Percentiles rank a stretch among this genome's conserved stretches.
These are phyloP conservation scores for Tiliacea aurago DNA, from an alignment of 2,888 invertebrate species.

Conservation along the genomic window DNA sequence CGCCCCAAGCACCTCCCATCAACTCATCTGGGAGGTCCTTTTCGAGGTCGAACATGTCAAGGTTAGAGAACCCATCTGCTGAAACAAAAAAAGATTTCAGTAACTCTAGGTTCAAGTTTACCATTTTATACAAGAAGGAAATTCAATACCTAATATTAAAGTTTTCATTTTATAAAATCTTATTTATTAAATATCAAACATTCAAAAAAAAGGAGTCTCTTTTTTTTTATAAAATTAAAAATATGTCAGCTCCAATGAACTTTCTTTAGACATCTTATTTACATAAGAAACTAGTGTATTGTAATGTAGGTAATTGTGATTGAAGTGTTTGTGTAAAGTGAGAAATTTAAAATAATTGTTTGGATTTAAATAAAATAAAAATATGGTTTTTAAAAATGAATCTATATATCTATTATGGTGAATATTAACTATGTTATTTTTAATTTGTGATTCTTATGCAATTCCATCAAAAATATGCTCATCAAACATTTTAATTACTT, in stretches of 20 bases:
- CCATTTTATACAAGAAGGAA: not conserved
- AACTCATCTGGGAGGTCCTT: conserved; percentile 98
- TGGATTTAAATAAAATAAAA: not conserved
- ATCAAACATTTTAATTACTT: not conserved
- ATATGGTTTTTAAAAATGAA: not conserved
- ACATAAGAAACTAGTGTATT: conserved; percentile 5
- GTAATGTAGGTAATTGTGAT: not conserved
- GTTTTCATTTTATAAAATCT: not conserved
- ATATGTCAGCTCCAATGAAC: not conserved
- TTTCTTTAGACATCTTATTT: not conserved
- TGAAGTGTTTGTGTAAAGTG: not conserved
- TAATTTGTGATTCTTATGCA: not conserved
- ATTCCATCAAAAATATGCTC: not conserved
- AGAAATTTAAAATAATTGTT: not conserved
- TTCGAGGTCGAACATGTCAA: conserved; percentile 96
- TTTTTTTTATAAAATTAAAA: not conserved
- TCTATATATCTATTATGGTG: not conserved
- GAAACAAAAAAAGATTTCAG: conserved; percentile 68
- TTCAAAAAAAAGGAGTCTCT: not conserved
- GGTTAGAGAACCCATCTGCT: conserved; percentile 95
- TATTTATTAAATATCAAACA: not conserved
- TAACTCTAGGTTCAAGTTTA: conserved; percentile 6
- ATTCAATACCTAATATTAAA: not conserved
- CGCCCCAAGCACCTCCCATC: conserved; percentile 95
- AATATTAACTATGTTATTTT: not conserved